Conservation (phyloP, 1,140 invertebrate genomes). For the Agraylea sexmaculata region DNA sequence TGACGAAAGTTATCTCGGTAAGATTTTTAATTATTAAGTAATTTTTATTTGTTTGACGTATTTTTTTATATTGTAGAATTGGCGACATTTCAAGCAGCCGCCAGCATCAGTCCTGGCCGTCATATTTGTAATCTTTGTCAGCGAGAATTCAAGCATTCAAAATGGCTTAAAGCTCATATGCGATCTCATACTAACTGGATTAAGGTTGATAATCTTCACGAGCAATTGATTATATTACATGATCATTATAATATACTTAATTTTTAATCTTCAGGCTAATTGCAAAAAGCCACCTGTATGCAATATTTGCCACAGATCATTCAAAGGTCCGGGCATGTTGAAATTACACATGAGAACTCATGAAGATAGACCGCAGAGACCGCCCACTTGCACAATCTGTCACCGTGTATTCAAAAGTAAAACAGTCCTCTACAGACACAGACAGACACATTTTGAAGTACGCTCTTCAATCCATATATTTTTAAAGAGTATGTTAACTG, state of each 20-base stretch:
- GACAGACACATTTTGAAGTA: constrained; percentile 43
- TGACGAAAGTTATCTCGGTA: background rate
- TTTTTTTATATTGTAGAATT: constrained; percentile 23
- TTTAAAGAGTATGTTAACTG: background rate
- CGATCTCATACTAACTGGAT: constrained; percentile 47
- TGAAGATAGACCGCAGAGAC: constrained; percentile 40
- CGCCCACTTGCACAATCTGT: constrained; percentile 45
- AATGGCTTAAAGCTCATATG: constrained; percentile 47
- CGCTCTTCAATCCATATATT: background rate
- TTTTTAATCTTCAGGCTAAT: constrained; percentile 31
- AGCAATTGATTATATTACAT: background rate
- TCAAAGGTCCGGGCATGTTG: constrained; percentile 46
- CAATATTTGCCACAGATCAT: constrained; percentile 41
- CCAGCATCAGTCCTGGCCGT: constrained; percentile 33
- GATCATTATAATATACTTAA: background rate
- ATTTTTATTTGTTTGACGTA: background rate
- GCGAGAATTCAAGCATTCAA: constrained; percentile 45
- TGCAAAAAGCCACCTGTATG: constrained; percentile 50
- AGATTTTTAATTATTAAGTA: background rate
- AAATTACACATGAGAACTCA: constrained; percentile 50
- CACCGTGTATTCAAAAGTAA: constrained; percentile 43
- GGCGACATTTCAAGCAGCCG: constrained; percentile 36
- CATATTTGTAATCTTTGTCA: constrained; percentile 47
- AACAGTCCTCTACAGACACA: constrained; percentile 42
- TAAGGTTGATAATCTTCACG: constrained; percentile 20